Percentiles rank a stretch among this genome's conserved stretches.
These are phyloP conservation scores for Lamellibrachia columna DNA, from an alignment of 2,888 invertebrate species.

Conservation along the genomic window DNA sequence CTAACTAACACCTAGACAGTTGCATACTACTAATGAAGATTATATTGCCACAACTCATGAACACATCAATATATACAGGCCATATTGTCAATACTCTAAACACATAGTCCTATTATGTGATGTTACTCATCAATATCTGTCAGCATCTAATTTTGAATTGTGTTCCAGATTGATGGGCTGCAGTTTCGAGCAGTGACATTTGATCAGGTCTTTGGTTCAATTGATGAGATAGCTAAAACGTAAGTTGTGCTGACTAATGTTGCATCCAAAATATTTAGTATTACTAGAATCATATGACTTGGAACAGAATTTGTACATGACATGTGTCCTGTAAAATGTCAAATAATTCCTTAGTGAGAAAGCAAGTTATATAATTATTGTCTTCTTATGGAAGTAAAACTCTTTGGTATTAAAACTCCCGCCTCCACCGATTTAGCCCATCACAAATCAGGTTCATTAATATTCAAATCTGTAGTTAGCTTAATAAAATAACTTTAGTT, in stretches of 20 bases:
- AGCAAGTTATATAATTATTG: not conserved
- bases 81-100: no score
- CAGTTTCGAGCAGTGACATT: conserved; percentile 56
- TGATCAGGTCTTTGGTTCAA: conserved; percentile 60
- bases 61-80: no score
- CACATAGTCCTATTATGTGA: no score
- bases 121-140: not conserved
- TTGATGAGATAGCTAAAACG: conserved; percentile 49
- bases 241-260: conserved; percentile 38
- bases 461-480: no score
- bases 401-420: no score
- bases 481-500: no score
- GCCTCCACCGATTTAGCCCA: no score
- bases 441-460: no score
- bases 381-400: not conserved
- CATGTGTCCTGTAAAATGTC: not conserved
- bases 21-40: no score
- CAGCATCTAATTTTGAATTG: not conserved
- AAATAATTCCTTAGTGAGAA: not conserved
- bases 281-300: not conserved
- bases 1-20: no score
- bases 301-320: not conserved
- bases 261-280: not conserved
- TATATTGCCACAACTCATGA: no score
- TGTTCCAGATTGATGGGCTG: conserved; percentile 54